These are phyloP conservation scores for Hippopotamus amphibius DNA, from an alignment of 2,113 vertebrate species.

Conservation along the genomic window DNA sequence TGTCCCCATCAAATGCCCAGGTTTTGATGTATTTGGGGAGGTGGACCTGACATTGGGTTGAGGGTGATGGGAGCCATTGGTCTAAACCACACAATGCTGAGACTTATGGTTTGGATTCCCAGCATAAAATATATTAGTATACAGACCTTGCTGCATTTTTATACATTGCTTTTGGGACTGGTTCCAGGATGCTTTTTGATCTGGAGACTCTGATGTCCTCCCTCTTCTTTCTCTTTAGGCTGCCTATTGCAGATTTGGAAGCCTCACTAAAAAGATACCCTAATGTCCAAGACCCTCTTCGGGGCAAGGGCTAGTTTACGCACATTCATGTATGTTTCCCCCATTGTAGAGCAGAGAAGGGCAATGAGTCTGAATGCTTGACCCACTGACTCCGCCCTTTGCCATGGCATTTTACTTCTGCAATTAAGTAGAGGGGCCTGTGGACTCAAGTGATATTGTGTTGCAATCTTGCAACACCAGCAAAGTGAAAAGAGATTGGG, in stretches of 20 bases:
- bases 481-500: not conserved
- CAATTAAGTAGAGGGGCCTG: not conserved
- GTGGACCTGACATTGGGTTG: not conserved
- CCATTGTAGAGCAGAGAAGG: not conserved
- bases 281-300: conserved; percentile 90
- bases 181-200: not conserved
- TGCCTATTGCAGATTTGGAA: conserved; percentile 92
- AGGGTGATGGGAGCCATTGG: not conserved
- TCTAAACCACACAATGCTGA: not conserved
- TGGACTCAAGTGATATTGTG: not conserved
- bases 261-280: conserved; percentile 90
- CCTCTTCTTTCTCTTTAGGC: conserved; percentile 77
- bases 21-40: not conserved
- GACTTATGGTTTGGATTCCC: not conserved
- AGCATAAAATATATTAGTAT: not conserved
- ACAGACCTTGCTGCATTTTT: not conserved
- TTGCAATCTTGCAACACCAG: not conserved
- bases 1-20: not conserved
- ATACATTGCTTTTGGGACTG: not conserved
- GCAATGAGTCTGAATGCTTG: not conserved
- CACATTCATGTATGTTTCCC: conserved; percentile 54
- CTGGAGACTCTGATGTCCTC: not conserved
- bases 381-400: not conserved
- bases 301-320: conserved; percentile 91
- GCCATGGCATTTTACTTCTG: not conserved